Conservation (phyloP, 2,888 invertebrate genomes). For the Spicauda simplicius region DNA sequence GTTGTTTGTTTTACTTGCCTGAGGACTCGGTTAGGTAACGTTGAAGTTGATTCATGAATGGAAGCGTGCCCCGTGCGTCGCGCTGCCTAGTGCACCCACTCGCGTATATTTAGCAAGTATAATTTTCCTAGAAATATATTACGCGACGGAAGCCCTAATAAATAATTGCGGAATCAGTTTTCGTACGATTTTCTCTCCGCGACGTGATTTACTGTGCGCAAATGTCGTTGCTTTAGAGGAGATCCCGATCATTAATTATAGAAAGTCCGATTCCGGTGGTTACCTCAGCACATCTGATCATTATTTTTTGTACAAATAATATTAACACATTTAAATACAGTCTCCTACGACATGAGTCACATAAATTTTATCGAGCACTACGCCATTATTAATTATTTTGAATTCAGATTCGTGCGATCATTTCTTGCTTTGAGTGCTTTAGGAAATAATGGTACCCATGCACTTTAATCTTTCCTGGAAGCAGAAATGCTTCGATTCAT, state of each 20-base stretch:
- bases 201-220: constrained; percentile 31
- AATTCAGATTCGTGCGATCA: neutral
- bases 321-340: neutral
- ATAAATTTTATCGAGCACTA: neutral
- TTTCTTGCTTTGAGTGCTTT: neutral
- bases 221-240: constrained; percentile 23
- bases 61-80: constrained; percentile 55
- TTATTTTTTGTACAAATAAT: neutral
- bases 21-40: constrained; percentile 77
- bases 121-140: constrained; percentile 75
- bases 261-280: constrained; percentile 10
- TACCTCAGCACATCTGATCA: neutral
- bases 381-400: neutral
- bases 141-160: constrained; percentile 70
- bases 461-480: neutral
- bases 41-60: constrained; percentile 84
- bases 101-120: constrained; percentile 77
- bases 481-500: neutral
- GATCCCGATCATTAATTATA: constrained; percentile 26
- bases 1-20: constrained; percentile 76
- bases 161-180: constrained; percentile 45
- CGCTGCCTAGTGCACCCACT: constrained; percentile 59
- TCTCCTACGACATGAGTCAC: too few relatives aligned
- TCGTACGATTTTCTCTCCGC: constrained; percentile 35
- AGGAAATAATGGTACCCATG: neutral